Conservation (phyloP, 1,140 invertebrate genomes). For the Drosophila tropicalis region DNA sequence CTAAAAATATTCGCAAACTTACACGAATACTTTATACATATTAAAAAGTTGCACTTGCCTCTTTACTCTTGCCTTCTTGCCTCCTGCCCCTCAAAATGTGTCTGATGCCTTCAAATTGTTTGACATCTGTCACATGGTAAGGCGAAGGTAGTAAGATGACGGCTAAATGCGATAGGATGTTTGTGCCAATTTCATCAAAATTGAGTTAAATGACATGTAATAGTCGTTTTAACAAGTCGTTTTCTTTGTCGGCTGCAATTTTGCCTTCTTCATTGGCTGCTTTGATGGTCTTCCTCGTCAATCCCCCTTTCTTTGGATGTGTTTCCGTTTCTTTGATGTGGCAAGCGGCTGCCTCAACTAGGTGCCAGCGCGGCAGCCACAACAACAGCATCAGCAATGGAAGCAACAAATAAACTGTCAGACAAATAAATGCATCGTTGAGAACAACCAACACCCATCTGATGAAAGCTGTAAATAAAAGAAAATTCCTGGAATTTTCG, state of each 20-base stretch:
- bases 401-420: conserved; percentile 8
- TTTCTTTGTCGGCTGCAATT: conserved; percentile 3
- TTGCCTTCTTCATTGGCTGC: background rate
- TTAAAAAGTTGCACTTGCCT: background rate
- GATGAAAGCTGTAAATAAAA: conserved; percentile 13
- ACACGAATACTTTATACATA: background rate
- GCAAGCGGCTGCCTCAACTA: background rate
- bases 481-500: background rate
- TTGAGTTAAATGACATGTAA: conserved; percentile 7
- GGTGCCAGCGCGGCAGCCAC: background rate
- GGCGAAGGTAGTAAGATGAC: background rate
- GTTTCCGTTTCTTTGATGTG: conserved; percentile 8
- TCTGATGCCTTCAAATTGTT: background rate
- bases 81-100: too few relatives aligned
- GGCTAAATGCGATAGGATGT: background rate
- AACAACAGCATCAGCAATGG: background rate
- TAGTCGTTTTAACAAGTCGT: conserved; percentile 5
- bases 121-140: conserved; percentile 7
- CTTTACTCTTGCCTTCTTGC: background rate
- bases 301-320: background rate
- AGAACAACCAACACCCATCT: conserved; percentile 6
- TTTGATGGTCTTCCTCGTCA: background rate
- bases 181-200: conserved; percentile 5
- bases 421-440: conserved; percentile 2
- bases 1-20: background rate